Conservation (phyloP, 2,797 vertebrate genomes). For the Sardinella longiceps region DNA sequence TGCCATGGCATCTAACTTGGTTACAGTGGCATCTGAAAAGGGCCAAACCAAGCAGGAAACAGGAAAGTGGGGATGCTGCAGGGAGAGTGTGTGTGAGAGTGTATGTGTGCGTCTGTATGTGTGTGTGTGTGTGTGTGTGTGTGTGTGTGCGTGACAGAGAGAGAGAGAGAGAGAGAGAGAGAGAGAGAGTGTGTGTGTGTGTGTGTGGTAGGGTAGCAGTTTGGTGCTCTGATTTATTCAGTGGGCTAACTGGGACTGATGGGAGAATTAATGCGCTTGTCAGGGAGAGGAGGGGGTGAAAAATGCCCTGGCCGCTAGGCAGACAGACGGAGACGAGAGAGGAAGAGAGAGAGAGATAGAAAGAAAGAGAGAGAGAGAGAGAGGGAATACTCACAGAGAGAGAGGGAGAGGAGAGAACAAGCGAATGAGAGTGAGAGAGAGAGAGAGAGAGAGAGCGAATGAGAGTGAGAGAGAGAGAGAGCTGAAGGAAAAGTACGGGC, state of each 20-base stretch:
- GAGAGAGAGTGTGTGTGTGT: too few relatives aligned
- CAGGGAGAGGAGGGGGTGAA: constrained; percentile 30
- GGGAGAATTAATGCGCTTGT: constrained; percentile 42
- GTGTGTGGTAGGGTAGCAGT: background rate
- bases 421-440: background rate
- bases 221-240: constrained; percentile 37
- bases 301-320: constrained; percentile 23
- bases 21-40: background rate
- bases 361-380: background rate
- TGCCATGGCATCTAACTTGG: background rate
- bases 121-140: background rate
- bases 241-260: constrained; percentile 33
- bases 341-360: background rate
- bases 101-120: background rate
- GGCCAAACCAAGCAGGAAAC: background rate
- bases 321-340: background rate
- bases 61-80: constrained; percentile 17
- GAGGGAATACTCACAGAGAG: too few relatives aligned
- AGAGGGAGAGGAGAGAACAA: background rate
- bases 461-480: background rate
- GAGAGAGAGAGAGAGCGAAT: background rate
- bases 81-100: background rate
- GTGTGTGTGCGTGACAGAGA: too few relatives aligned
- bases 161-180: too few relatives aligned
- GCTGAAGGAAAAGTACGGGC: background rate